Base-by-base conservation (phyloP, 2,888 invertebrate species). In the Neria commutata region DNA sequence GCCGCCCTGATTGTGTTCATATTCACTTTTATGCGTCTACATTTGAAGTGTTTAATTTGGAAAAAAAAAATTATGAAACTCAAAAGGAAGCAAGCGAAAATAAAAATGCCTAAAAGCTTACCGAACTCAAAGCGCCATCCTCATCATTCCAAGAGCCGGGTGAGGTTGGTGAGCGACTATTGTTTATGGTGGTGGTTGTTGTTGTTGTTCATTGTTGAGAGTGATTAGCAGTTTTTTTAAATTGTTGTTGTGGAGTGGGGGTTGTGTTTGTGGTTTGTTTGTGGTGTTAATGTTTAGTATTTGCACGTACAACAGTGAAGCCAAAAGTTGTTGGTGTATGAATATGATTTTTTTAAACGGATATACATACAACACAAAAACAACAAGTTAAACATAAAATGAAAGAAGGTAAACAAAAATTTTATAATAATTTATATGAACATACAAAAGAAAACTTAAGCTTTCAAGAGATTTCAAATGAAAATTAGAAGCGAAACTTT, bases 71-170 rank as follows among this genome's bases (percentile, higher is more conserved):
- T 49, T 40, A 48, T 42, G 48, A 34, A 46, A 62, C 37, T 42
- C 19, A 42, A 21, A 21, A 6, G 5, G 19, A 48, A 24, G 24
- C 16, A 24, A 42, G 17, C 26, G 19, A 16, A 29, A 29, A 33
- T 45, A 26, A 24, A 48, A 58, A 8, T 14, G 40, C 21, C n/a
- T 19, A 52, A 24, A 40, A 54, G 69, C 79, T 77, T 65, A 80
- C 81, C 70, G 78, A 78, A 67, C 76, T 81, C 52, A 78, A 64
- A 10, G 75, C 77, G 29, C 75, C 80, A 58, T 82, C 81, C 56
- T 82, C 82, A 62, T 81, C 81, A 62, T 80, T 80, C 81, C 82
- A 82, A 2, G 80, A 80, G 59, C 79, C 75, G 26, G 81, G 81
- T 42, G 81, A 80, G 51, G 78, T 76, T 62, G 81, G 81, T 56